phyloP scores from a whole-genome alignment of 2,797 vertebrate species.

The Sebastes hubbsi region DNA sequence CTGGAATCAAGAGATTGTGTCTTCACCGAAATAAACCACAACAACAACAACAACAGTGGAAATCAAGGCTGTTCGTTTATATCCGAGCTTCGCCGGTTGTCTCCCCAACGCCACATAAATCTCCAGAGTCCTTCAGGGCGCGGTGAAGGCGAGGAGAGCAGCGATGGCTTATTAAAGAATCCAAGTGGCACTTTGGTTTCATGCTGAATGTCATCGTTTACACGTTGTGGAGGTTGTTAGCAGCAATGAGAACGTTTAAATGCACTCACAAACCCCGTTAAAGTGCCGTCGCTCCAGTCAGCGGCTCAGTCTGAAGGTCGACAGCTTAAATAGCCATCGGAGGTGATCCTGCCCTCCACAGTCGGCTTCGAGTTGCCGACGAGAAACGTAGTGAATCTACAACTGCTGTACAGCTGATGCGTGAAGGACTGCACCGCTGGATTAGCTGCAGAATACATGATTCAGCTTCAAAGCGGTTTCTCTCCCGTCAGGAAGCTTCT shows the following conservation, averaged over 20 bases:
- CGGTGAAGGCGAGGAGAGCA: background rate
- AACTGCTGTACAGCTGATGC: too few species aligned
- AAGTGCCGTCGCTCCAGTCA: background rate
- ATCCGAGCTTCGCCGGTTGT: rapidly evolving
- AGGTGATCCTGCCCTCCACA: background rate
- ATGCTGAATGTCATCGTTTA: background rate
- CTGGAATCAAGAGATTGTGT: conserved; percentile 10
- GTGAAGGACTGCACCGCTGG: background rate
- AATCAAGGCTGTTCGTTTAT: background rate
- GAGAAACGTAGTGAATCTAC: background rate
- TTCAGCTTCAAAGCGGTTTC: background rate
- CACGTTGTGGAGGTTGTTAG: background rate
- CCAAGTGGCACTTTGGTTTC: conserved; percentile 11
- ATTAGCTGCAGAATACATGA: background rate
- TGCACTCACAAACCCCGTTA: background rate
- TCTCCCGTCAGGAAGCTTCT: too few species aligned
- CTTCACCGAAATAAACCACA: background rate
- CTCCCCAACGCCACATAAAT: conserved; percentile 27
- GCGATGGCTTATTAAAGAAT: background rate
- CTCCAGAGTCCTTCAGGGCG: background rate
- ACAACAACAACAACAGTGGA: background rate
- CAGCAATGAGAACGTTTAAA: conserved; percentile 4
- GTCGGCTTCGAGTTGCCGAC: background rate
- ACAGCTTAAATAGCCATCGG: background rate
- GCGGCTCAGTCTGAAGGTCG: background rate